phyloP scores from a whole-genome alignment of 2,113 vertebrate species.

The Labrus mixtus region DNA sequence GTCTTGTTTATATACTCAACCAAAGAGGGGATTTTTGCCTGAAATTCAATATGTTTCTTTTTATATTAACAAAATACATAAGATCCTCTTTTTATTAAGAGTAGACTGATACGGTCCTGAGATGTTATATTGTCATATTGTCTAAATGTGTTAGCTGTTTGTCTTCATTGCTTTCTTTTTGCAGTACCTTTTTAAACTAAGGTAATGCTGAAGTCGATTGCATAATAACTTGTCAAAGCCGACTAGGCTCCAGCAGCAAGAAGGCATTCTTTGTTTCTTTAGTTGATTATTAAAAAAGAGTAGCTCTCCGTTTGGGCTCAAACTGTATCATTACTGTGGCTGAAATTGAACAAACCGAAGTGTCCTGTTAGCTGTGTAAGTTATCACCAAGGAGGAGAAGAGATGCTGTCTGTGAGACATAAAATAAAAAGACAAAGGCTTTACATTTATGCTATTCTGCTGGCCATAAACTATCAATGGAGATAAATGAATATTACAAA shows the following conservation, averaged over 20 bases:
- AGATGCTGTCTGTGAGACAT: neutral
- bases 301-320: neutral
- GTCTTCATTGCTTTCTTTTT: neutral
- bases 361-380: constrained; percentile 23
- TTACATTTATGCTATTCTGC: no score
- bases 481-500: neutral
- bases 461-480: no score
- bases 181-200: neutral
- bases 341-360: constrained; percentile 35
- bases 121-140: no score
- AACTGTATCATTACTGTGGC: constrained; percentile 14
- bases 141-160: no score
- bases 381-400: constrained; percentile 30
- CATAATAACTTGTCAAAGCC: neutral
- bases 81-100: neutral
- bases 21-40: neutral
- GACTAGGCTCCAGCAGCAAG: constrained; percentile 19
- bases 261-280: neutral
- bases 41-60: neutral
- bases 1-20: no score
- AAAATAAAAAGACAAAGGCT: no score
- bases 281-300: no score
- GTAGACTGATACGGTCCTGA: no score
- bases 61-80: neutral
- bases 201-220: neutral